These are phyloP conservation scores for Hirtodrosophila confusa DNA, from an alignment of 2,888 invertebrate species.

Conservation along the genomic window DNA sequence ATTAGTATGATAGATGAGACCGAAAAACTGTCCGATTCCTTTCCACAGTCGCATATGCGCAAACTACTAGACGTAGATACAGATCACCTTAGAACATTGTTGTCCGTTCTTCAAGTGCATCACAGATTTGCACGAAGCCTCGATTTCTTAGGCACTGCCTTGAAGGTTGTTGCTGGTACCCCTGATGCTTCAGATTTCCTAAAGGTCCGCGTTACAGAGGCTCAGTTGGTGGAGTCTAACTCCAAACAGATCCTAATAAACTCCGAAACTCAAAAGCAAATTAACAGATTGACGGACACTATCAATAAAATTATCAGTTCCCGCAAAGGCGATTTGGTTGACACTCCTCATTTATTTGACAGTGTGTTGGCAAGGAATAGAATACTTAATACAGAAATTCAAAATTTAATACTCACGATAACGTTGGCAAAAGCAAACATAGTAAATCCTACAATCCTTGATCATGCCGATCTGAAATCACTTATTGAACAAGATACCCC, in stretches of 20 bases:
- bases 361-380: background rate
- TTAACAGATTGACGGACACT: conserved; percentile 12
- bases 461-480: background rate
- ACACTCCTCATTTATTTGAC: background rate
- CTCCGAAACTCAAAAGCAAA: conserved; percentile 15
- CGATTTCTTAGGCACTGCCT: background rate
- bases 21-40: background rate
- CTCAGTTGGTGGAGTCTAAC: too few relatives aligned
- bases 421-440: background rate
- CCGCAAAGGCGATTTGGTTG: conserved; percentile 1
- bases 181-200: background rate
- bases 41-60: conserved; percentile 9
- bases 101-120: conserved; percentile 5
- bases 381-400: background rate
- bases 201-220: background rate
- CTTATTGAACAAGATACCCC: background rate
- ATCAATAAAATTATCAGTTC: conserved; percentile 3
- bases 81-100: conserved; percentile 1
- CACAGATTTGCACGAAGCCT: background rate
- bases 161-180: background rate
- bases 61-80: conserved; percentile 9
- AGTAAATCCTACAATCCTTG: background rate
- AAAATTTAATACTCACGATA: background rate
- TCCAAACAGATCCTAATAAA: background rate
- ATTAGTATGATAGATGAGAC: background rate